Base-by-base conservation (phyloP, 2,888 invertebrate species). In the Cheilosia soror region DNA sequence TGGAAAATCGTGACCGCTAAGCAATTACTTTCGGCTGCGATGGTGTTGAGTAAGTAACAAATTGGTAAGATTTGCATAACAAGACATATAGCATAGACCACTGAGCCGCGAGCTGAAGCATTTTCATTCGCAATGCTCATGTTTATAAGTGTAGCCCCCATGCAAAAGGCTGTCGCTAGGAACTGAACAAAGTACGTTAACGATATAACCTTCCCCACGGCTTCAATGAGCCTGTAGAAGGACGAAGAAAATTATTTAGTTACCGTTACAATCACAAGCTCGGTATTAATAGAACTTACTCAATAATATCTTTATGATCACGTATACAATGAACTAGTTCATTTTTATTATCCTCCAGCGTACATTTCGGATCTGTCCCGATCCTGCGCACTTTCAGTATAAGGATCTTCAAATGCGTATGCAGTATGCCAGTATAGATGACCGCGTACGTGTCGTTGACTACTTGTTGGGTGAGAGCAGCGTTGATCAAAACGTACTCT, bases 181-280 rank as follows among this genome's bases (percentile, higher is more conserved):
- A 90, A 88, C 40, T 90, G 90, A 33, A 90, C 87, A 62, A 90
- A 90, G 29, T 89, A 88, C 0, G 90, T 90, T 37, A 88, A 88
- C 1, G 89, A 89, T 13, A 89, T 88, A 0, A 90, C 85, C 0
- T 90, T 89, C 2, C 88, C 87, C 31, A 90, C 71, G 0, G 79
- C 87, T 15, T 90, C 88, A 3, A 49, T 31, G 11, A 75, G 40
- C 3, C 75, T 75, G 31, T 86, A 90, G 66, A 20, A 20, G 20
- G 20, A 0, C 2, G 6, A 6, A 31, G 6, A 31, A 31, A 31
- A 31, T 6, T 6, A 31, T 6, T 2, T 6, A 31, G 7, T 6
- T 1, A 2, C 6, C 2, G 6, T 20, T 20, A 20, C 31, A 31
- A 31, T 29, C 5, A 5, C 4, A 29, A 29, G 3, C 0, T 31